These are phyloP conservation scores for Ischnus inquisitorius DNA, from an alignment of 2,888 invertebrate species.

Conservation along the genomic window DNA sequence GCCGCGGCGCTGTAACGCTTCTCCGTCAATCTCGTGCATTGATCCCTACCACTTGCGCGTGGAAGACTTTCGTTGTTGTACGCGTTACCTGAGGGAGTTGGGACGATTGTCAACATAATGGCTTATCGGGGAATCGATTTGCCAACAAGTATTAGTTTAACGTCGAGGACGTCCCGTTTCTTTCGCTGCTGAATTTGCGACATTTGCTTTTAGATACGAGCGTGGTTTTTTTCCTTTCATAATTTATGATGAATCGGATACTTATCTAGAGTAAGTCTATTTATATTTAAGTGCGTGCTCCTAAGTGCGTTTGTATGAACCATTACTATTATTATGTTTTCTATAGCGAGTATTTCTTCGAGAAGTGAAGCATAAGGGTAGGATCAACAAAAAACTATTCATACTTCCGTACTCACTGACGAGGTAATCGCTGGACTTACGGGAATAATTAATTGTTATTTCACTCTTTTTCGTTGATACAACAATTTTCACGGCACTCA, in stretches of 20 bases:
- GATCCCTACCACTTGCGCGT: constrained; percentile 76
- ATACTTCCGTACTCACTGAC: too few relatives aligned
- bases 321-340: too few relatives aligned
- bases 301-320: too few relatives aligned
- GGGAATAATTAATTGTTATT: too few relatives aligned
- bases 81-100: constrained; percentile 77
- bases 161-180: constrained; percentile 28
- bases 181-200: constrained; percentile 54
- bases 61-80: constrained; percentile 81
- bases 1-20: constrained; percentile 82
- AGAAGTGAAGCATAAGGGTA: too few relatives aligned
- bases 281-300: too few relatives aligned
- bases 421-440: too few relatives aligned
- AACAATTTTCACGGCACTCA: too few relatives aligned
- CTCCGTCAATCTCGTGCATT: constrained; percentile 78
- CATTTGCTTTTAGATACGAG: background rate
- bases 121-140: background rate
- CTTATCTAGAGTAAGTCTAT: too few relatives aligned
- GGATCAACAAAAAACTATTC: too few relatives aligned
- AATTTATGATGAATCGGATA: background rate
- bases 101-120: constrained; percentile 67
- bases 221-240: background rate
- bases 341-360: too few relatives aligned
- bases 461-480: too few relatives aligned
- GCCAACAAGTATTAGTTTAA: background rate